Evolutionary conservation across 2,888 invertebrate species (phyloP), one percentile per base, ranked within the genome.

Genomic region (Protophormia terraenovae): DNA sequence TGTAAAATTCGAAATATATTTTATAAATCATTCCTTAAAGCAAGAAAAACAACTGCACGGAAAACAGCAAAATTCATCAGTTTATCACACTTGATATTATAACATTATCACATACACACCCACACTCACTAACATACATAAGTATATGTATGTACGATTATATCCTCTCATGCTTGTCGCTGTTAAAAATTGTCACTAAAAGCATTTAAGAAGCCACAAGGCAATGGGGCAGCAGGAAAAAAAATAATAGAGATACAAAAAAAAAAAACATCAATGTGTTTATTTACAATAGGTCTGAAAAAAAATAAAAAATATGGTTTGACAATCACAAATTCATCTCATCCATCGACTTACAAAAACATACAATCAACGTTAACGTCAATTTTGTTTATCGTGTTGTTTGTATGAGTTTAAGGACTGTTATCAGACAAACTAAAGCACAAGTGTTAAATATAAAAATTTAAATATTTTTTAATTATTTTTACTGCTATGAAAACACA

Each of bases 1-100:
- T n/a, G n/a, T n/a, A n/a, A n/a, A n/a, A n/a, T n/a, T n/a, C n/a
- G 66, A 77, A 67, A 45, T 67, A 29, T 76, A 32, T 77, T 77
- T 77, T 77, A 50, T 62, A 67, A 67, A 67, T 67, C 67, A 77
- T 35, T 69, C 19, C 45, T 69, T 35, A 38, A 12, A 27, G 62
- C 12, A 16, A 12, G 19, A 64, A 64, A 27, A 24, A 45, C 10
- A 32, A 69, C 4, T 1, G 0, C 0, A 35, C 3, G 14, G 22
- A 55, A 55, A 19, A 32, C 16, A 8, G 38, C 29, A 71, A 66
- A 79, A 62, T 53, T 71, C 22, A 62, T 62, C 78, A 62, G 38
- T 79, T 71, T 71, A 62, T 71, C 78, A 50, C 78, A 62, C 62
- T 71, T 71, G 71, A 79, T 62, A 62, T 62, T 53, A 62, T 47